These are phyloP conservation scores for Brachyrhaphis roseni DNA, from an alignment of 2,797 vertebrate genomes.

Conservation along the genomic window DNA sequence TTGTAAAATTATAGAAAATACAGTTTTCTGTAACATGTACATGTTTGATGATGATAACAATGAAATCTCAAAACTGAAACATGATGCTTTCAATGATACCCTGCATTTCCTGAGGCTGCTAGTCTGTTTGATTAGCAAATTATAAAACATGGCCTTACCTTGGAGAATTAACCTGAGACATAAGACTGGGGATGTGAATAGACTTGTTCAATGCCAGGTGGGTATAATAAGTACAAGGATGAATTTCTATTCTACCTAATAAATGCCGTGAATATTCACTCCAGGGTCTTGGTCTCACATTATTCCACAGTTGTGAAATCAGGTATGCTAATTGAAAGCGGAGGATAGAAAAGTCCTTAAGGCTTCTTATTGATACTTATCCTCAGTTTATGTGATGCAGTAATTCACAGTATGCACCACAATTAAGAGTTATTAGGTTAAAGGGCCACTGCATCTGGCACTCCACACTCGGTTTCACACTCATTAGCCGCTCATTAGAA, in stretches of 20 bases:
- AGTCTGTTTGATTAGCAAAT: neutral
- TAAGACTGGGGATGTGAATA: neutral
- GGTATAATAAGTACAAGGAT: neutral
- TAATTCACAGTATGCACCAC: slow-evolving; percentile 58
- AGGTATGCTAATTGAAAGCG: slow-evolving; percentile 36
- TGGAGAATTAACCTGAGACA: neutral
- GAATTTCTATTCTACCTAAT: slow-evolving; percentile 3
- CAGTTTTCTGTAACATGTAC: neutral
- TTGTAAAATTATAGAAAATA: neutral
- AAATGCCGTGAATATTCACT: slow-evolving; percentile 10
- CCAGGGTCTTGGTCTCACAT: neutral
- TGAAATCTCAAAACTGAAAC: neutral
- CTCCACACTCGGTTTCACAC: slow-evolving; percentile 63
- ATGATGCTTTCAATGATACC: neutral
- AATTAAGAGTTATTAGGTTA: slow-evolving; percentile 69
- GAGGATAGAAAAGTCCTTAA: slow-evolving; percentile 34
- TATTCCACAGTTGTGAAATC: slow-evolving; percentile 27
- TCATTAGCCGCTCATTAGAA: slow-evolving; percentile 76
- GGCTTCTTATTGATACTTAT: slow-evolving; percentile 46
- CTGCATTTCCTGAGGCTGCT: neutral
- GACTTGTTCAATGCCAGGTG: neutral
- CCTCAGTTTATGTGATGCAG: slow-evolving; percentile 45
- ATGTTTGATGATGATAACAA: neutral
- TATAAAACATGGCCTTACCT: neutral
- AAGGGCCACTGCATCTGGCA: slow-evolving; percentile 62